These are phyloP conservation scores for Limenitis camilla DNA, from an alignment of 2,888 invertebrate species.

Conservation along the genomic window DNA sequence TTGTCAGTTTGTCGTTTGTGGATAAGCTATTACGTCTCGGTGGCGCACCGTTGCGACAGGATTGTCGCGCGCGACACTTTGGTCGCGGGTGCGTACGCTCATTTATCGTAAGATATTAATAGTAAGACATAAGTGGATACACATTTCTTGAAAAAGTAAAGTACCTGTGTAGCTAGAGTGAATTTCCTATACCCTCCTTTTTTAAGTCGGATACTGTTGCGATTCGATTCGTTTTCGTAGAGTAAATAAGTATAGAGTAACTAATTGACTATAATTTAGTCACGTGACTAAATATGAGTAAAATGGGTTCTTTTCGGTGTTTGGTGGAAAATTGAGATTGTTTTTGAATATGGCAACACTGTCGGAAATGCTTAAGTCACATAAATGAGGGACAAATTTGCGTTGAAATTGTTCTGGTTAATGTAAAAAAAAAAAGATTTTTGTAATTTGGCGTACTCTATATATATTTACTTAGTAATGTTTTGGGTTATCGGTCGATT, in stretches of 20 bases:
- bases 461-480: too few relatives aligned
- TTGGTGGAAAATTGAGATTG: too few relatives aligned
- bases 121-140: constrained; percentile 62
- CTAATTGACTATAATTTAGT: too few relatives aligned
- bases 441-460: too few relatives aligned
- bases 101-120: constrained; percentile 50
- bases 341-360: too few relatives aligned
- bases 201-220: constrained; percentile 57
- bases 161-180: constrained; percentile 73
- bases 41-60: constrained; percentile 21
- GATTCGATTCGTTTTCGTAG: constrained; percentile 32
- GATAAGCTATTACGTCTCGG: constrained; percentile 37
- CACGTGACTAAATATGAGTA: too few relatives aligned
- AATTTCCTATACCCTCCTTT: constrained; percentile 48
- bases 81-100: constrained; percentile 34
- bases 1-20: constrained; percentile 58
- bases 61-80: constrained; percentile 16
- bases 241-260: constrained; percentile 8
- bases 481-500: constrained; percentile 22
- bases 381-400: too few relatives aligned
- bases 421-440: too few relatives aligned
- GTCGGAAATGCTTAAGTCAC: too few relatives aligned
- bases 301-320: too few relatives aligned
- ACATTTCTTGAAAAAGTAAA: constrained; percentile 23
- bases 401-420: too few relatives aligned